A percentile compares a stretch with the other conserved stretches of the same genome.
These are phyloP conservation scores for Pocillopora damicornis DNA, from an alignment of 64 coral and sea anemone genomes.

Conservation along the genomic window DNA sequence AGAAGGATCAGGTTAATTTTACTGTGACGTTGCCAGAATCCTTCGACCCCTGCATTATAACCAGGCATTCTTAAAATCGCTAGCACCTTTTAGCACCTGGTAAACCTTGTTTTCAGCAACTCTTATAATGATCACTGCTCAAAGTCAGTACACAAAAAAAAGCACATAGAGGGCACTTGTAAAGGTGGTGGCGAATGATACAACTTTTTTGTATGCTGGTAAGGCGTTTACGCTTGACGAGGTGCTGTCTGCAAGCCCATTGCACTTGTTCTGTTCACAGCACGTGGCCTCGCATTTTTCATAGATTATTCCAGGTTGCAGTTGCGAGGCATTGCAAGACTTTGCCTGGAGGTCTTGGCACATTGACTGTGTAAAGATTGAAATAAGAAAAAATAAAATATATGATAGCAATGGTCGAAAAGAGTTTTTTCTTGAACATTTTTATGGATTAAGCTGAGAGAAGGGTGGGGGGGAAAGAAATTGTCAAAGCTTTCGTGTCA, in stretches of 20 bases:
- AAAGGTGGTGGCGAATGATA: no score
- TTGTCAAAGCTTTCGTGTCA: no score
- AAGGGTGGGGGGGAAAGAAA: no score
- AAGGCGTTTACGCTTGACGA: no score
- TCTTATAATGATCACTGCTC: not conserved
- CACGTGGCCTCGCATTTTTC: not conserved
- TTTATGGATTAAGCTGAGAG: no score
- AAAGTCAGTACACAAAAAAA: not conserved
- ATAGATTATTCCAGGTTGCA: not conserved
- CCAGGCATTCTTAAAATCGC: no score
- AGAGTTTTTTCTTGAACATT: no score
- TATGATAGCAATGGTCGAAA: not conserved
- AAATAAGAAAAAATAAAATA: not conserved
- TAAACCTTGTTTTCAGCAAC: not conserved
- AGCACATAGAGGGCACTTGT: no score
- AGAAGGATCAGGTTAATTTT: no score
- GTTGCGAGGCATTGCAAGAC: not conserved
- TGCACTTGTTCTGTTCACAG: constrained; percentile 1
- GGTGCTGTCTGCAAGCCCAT: not conserved
- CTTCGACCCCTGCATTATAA: no score
- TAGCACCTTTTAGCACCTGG: not conserved
- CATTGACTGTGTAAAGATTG: not conserved
- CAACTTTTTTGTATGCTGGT: no score
- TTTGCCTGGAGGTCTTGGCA: not conserved
- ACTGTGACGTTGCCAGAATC: no score